Evolutionary conservation across 2,797 vertebrate genomes (phyloP), one percentile per base, ranked within the genome.

Genomic region (Sebastes nivosus): DNA sequence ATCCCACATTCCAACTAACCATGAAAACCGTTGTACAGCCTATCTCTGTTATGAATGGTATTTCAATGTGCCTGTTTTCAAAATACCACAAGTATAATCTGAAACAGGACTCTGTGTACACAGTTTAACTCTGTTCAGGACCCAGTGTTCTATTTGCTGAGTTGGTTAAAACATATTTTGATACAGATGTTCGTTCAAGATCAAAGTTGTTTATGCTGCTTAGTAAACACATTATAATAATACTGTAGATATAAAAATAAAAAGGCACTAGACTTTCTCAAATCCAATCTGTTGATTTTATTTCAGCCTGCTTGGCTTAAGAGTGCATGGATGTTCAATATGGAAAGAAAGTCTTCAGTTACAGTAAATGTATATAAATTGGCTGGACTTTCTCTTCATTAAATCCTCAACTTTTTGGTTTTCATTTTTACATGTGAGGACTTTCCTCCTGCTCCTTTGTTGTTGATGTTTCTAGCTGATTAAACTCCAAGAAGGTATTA

Each of bases 81-180:
- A 32, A 79, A 71, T 78, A 63, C 60, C 74, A 84, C 59, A 81
- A 25, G 0, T 38, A n/a, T 70, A 29, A 85, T 78, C 24, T 67
- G 38, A 24, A 74, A 8, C 66, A 24, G 16, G 11, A 75, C 42
- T 22, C 4, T 38, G 16, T 57, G 55, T 1, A 8, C 9, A 60
- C 59, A 50, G 10, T 72, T 4, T 16, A 30, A 2, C 46, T 57
- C 52, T 36, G 36, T 50, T 65, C 27, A 77, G 25, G 69, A 50
- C n/a, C 20, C 22, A 13, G 9, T 16, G 30, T 14, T 73, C 12
- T 32, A 4, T 4, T 27, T 6, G 2, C 8, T 50, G n/a, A 29
- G 32, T 42, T 5, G 16, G 18, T 78, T n/a, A 69, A 66, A 55
- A 58, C 14, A 64, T 34, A 25, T 29, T 13, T 57, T 60, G 36